Conservation (phyloP, 2,797 vertebrate species). For the Sebastes iracundus region DNA sequence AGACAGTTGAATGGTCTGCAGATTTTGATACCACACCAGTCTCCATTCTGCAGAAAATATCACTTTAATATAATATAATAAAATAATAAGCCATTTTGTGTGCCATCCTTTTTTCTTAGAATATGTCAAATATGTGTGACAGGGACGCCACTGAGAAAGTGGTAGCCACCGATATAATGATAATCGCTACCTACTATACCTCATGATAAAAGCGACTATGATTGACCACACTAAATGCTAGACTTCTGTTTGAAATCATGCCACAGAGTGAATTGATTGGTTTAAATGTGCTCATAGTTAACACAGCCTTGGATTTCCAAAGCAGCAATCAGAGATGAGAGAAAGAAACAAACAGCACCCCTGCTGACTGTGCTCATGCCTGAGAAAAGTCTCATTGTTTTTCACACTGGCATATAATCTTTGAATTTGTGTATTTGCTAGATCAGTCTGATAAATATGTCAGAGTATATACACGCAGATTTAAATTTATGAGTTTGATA, state of each 20-base stretch:
- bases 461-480: no score
- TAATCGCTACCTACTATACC: not conserved
- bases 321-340: not conserved
- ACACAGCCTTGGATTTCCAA: not conserved
- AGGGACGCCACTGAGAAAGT: not conserved
- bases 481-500: no score
- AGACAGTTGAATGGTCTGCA: not conserved
- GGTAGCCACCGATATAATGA: not conserved
- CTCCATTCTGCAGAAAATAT: not conserved
- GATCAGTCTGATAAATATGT: not conserved
- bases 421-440: not conserved
- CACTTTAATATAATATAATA: no score
- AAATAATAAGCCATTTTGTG: not conserved
- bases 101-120: not conserved
- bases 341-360: not conserved
- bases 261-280: not conserved
- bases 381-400: not conserved
- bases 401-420: not conserved
- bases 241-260: not conserved
- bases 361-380: not conserved
- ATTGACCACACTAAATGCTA: not conserved
- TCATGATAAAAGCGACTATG: not conserved
- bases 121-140: not conserved
- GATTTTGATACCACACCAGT: not conserved
- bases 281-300: not conserved